A percentile compares a stretch with the other conserved stretches of the same genome.
Conservation (phyloP, 2,113 vertebrate species). For the Dicerorhinus sumatrensis region DNA sequence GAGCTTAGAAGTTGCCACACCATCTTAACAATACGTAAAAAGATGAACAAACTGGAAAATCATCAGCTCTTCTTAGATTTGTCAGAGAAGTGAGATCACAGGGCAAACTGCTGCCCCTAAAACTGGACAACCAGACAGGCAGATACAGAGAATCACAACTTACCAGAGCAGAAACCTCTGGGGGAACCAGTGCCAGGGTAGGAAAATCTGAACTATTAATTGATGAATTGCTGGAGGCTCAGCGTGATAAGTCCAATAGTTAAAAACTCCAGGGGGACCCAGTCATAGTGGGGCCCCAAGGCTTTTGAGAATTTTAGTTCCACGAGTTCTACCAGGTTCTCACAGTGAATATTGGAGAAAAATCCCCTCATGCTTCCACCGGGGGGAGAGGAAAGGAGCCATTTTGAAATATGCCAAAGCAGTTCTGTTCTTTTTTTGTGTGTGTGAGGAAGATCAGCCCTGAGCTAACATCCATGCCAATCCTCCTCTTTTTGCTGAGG, state of each 20-base stretch:
- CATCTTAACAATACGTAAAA: slow-evolving; percentile 3
- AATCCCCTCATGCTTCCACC: neutral
- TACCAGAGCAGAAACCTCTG: neutral
- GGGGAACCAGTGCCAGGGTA: neutral
- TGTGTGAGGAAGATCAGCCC: too few relatives aligned
- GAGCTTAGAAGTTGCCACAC: neutral
- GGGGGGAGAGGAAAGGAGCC: neutral
- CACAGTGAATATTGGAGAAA: neutral
- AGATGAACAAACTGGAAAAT: neutral
- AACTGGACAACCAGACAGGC: neutral
- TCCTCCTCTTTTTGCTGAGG: too few relatives aligned
- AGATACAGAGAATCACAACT: neutral
- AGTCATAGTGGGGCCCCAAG: neutral
- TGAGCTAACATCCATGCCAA: too few relatives aligned
- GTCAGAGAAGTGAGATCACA: neutral
- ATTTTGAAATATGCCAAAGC: neutral
- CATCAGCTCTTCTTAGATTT: neutral
- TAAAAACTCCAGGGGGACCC: neutral
- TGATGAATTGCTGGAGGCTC: neutral
- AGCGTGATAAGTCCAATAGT: neutral
- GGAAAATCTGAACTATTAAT: neutral
- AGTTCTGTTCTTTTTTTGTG: neutral
- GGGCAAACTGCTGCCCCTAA: neutral
- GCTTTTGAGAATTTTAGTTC: slow-evolving; percentile 14
- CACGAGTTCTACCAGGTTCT: neutral